A percentile compares a stretch with the other conserved stretches of the same genome.
Conservation (phyloP, 2,113 vertebrate species). For the Ictalurus furcatus region DNA sequence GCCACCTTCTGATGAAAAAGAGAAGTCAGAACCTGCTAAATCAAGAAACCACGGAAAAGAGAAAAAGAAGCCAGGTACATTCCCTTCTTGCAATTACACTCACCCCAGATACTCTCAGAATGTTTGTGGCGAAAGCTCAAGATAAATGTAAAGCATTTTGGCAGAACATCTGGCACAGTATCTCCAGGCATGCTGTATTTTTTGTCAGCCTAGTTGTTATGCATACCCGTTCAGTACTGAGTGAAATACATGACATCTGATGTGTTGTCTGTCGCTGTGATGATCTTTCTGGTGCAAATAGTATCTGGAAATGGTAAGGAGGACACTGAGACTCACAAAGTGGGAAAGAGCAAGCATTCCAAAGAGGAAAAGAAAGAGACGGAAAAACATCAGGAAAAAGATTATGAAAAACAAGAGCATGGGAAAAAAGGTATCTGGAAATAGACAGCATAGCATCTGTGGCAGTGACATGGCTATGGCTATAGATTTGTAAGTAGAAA, state of each 20-base stretch:
- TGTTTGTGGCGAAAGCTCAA: background rate
- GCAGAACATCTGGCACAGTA: slow-evolving; percentile 8
- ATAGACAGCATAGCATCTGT: slow-evolving; percentile 6
- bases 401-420: slow-evolving; percentile 59
- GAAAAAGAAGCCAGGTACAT: slow-evolving; percentile 45
- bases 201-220: background rate
- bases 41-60: slow-evolving; percentile 22
- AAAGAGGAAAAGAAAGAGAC: slow-evolving; percentile 45
- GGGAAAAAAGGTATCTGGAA: slow-evolving; percentile 68
- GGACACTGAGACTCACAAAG: slow-evolving; percentile 19
- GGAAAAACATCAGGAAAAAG: slow-evolving; percentile 49
- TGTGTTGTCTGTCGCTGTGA: slow-evolving; percentile 14
- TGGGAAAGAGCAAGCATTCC: slow-evolving; percentile 28
- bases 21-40: slow-evolving; percentile 17
- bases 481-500: slow-evolving; percentile 8
- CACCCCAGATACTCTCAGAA: background rate
- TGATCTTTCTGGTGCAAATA: slow-evolving; percentile 41
- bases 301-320: slow-evolving; percentile 31
- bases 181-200: background rate
- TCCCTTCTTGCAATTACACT: slow-evolving; percentile 1
- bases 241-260: background rate
- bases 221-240: background rate
- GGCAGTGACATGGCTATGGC: background rate
- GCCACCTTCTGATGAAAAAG: background rate
- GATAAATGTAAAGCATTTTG: slow-evolving; percentile 5